Base-by-base conservation (phyloP, 92 coral and sea anemone species). In the Heteractis magnifica region DNA sequence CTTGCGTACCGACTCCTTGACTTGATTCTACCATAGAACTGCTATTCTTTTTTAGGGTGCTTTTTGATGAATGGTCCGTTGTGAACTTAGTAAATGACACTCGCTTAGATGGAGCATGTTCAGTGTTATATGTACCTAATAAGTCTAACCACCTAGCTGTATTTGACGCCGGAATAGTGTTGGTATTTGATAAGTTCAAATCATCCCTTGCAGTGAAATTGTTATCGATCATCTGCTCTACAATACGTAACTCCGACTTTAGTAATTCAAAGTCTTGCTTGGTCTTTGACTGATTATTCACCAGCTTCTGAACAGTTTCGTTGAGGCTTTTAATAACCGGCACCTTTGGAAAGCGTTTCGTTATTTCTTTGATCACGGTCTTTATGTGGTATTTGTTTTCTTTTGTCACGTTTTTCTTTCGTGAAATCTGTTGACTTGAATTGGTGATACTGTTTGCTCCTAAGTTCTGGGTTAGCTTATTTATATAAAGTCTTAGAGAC, bases 271-370 rank as follows among this genome's bases (percentile, higher is more conserved):
- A 84, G 41, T 79, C 84, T 10, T 74, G 49, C 58, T 70, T 76
- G 23, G 87, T 89, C 79, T 82, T 81, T 71, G 95, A 80, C 8
- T 82, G 70, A 18, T 89, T 92, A 26, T 56, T 74, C 8, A 89
- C 87, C 6, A 89, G 87, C 19, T 52, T 80, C 4, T 72, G 79
- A 15, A 92, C 89, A 56, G 92, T 89, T 23, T 78, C 51, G 75
- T 92, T 92, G 8, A 92, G 83, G 0, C 68, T 68, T 50, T 51
- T 82, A 55, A 89, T 86, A n/a, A 80, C 88, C 5, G 92, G 89
- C 10, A 89, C 84, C 49, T 86, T 77, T 13, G 92, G 90, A 52
- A 89, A 86, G 52, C 80, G 84, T 23, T 48, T 76, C 6, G 89
- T 75, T 49, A 91, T 62, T 80, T 81, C 88, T 23, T 76, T 88